Evolutionary conservation across 2,888 invertebrate genomes (phyloP).

Genomic region (Lysandra bellargus): DNA sequence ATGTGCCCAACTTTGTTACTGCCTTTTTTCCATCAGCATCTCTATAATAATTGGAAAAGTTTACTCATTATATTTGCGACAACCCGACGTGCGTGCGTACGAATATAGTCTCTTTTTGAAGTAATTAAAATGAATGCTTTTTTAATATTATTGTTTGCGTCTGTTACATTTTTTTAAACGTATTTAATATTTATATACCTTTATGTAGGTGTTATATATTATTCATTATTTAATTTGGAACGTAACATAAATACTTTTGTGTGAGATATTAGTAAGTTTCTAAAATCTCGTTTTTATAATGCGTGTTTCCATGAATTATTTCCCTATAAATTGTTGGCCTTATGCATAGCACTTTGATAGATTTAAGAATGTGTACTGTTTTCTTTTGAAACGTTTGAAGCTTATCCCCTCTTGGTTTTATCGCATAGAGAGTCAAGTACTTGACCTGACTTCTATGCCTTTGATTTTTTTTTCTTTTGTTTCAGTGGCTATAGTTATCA

Average conservation of each 20-base stretch:
- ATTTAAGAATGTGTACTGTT: conserved; percentile 17
- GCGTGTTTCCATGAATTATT: too few species aligned
- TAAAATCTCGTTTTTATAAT: too few species aligned
- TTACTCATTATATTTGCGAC: conserved; percentile 74
- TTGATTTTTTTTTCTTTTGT: not conserved
- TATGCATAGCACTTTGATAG: conserved; percentile 1
- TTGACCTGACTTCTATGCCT: conserved; percentile 8
- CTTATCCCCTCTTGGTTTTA: conserved; percentile 7
- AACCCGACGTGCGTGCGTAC: conserved; percentile 43
- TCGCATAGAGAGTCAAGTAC: not conserved
- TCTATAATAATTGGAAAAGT: conserved; percentile 77
- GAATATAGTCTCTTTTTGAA: not conserved
- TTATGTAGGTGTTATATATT: too few species aligned
- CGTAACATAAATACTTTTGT: too few species aligned
- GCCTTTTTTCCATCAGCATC: conserved; percentile 62
- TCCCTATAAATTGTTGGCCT: not conserved
- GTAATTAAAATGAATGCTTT: conserved; percentile 9
- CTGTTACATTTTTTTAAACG: too few species aligned
- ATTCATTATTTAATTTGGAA: too few species aligned
- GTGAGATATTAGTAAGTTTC: too few species aligned
- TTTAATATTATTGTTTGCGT: not conserved
- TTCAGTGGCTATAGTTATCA: not conserved
- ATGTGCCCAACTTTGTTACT: conserved; percentile 50
- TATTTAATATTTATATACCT: too few species aligned
- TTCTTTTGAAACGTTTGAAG: conserved; percentile 12